A percentile compares a stretch with the other conserved stretches of the same genome.
Evolutionary conservation across 2,888 invertebrate genomes (phyloP).

Genomic region (Papilio elwesi): DNA sequence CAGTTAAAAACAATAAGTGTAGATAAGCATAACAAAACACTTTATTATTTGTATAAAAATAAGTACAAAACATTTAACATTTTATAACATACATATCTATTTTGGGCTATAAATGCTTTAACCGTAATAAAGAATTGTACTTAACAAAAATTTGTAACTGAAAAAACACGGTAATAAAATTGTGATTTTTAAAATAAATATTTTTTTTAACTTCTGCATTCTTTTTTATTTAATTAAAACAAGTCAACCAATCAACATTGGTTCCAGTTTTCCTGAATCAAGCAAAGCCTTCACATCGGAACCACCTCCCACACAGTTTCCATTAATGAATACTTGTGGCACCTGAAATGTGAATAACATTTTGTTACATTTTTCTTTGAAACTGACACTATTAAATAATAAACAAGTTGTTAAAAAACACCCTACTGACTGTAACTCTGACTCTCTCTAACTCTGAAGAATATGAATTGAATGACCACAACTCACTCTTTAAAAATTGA

Average conservation of each 20-base stretch:
- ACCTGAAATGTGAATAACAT: conserved; percentile 85
- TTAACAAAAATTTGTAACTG: conserved; percentile 15
- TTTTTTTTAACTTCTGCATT: conserved; percentile 15
- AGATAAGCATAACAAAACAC: conserved; percentile 12
- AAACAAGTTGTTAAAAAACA: neutral
- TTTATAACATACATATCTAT: conserved; percentile 16
- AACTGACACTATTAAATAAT: neutral
- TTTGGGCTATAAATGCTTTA: conserved; percentile 6
- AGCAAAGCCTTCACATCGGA: conserved; percentile 92
- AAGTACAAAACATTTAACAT: conserved; percentile 32
- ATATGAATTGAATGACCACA: too few species aligned
- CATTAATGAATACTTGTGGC: conserved; percentile 96
- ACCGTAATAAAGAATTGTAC: conserved; percentile 23
- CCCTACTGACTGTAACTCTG: too few species aligned
- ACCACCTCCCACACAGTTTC: conserved; percentile 96
- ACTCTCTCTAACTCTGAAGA: too few species aligned
- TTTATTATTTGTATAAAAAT: conserved; percentile 34
- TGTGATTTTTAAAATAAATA: conserved; percentile 11
- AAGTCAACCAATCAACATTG: conserved; percentile 76
- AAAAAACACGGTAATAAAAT: conserved; percentile 5
- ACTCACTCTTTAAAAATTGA: too few species aligned
- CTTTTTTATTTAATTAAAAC: conserved; percentile 13
- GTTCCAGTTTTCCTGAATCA: conserved; percentile 88
- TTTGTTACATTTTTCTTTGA: neutral
- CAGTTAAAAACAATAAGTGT: conserved; percentile 22